Evolutionary conservation across 2,113 vertebrate species (phyloP).

Genomic region (Sylvietta virens): DNA sequence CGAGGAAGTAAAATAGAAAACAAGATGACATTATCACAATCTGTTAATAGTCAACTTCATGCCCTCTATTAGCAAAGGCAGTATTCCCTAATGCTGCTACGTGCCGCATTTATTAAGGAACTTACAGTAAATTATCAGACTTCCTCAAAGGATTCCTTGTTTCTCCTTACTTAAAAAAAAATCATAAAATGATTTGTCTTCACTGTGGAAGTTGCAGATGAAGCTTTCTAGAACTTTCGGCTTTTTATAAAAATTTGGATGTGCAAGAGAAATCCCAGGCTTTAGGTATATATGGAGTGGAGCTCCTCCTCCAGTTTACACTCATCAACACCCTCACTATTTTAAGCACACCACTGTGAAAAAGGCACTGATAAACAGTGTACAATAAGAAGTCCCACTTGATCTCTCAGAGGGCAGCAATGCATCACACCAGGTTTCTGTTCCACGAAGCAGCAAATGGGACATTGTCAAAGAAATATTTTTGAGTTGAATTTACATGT

Average conservation of each 20-base stretch:
- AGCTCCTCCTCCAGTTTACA: not conserved
- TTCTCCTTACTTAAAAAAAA: not conserved
- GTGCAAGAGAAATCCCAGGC: not conserved
- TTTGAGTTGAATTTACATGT: not conserved
- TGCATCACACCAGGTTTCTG: not conserved
- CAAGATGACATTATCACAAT: slow-evolving; percentile 1
- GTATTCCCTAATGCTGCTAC: not conserved
- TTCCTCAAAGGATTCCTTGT: not conserved
- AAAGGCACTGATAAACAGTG: not conserved
- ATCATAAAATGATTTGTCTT: not conserved
- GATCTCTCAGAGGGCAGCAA: not conserved
- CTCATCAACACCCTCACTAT: not conserved
- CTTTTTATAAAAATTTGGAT: not conserved
- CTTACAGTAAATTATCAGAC: not conserved
- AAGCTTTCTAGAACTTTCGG: not conserved
- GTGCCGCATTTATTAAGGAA: not conserved
- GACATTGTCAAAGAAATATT: not conserved
- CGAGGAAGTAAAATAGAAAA: not conserved
- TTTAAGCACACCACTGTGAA: not conserved
- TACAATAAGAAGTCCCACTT: not conserved
- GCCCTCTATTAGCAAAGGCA: not conserved
- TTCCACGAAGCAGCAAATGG: not conserved
- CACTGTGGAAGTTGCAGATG: not conserved
- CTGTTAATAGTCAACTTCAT: not conserved
- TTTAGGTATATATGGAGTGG: not conserved